These are phyloP conservation scores for Heteropelma amictum DNA, from an alignment of 2,888 invertebrate genomes.

Conservation along the genomic window DNA sequence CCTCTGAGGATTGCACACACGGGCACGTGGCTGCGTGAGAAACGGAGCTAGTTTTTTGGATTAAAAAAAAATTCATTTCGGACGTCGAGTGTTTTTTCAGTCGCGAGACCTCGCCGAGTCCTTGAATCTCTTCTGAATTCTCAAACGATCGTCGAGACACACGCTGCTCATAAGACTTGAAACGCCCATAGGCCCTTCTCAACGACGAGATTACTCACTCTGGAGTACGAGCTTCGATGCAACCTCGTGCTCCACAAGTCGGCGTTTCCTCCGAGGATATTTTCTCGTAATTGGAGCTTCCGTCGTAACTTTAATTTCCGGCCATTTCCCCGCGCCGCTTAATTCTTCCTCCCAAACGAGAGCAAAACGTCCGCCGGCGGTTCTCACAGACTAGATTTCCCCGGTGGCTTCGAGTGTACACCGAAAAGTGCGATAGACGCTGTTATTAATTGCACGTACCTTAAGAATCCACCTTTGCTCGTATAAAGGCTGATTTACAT, in stretches of 20 bases:
- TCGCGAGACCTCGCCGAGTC: too few species aligned
- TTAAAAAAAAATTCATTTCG: too few species aligned
- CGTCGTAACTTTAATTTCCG: conserved; percentile 28
- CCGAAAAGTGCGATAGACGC: conserved; percentile 12
- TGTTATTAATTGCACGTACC: conserved; percentile 42
- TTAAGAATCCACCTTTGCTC: neutral
- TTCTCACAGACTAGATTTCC: conserved; percentile 44
- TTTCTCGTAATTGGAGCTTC: conserved; percentile 8
- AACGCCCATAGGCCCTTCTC: too few species aligned
- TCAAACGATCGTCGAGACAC: conserved; percentile 6
- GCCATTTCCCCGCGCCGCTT: conserved; percentile 12
- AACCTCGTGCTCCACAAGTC: conserved; percentile 7
- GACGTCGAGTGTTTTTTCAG: too few species aligned
- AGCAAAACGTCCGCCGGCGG: conserved; percentile 26
- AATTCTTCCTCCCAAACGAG: conserved; percentile 19
- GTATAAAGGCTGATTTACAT: too few species aligned
- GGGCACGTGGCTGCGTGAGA: too few species aligned
- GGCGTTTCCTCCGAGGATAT: conserved; percentile 3
- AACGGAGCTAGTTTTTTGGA: too few species aligned
- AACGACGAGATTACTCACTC: too few species aligned
- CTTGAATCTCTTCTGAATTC: too few species aligned
- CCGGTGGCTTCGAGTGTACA: conserved; percentile 33
- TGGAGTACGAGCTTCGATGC: conserved; percentile 20
- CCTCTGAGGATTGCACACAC: too few species aligned
- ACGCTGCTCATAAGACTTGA: too few species aligned